A percentile compares a stretch with the other conserved stretches of the same genome.
Evolutionary conservation across 2,797 vertebrate genomes (phyloP).

Genomic region (Austrolebias charrua): DNA sequence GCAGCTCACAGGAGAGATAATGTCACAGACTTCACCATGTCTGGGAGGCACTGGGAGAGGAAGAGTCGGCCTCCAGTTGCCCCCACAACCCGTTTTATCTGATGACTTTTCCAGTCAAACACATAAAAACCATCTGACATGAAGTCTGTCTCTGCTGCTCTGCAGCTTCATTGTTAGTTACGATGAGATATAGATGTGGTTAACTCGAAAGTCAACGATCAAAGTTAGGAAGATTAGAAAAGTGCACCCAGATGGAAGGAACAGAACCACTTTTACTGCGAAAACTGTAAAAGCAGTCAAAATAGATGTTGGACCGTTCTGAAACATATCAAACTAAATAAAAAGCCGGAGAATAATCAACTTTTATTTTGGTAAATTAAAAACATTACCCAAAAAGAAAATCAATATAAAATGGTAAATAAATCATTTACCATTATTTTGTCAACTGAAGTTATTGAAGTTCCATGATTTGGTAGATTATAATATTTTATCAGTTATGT

Average conservation of each 20-base stretch:
- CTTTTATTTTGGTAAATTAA: too few species aligned
- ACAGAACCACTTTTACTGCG: not conserved
- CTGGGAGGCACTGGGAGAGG: conserved; percentile 62
- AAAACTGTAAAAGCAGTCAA: not conserved
- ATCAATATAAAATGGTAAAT: too few species aligned
- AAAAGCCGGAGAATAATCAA: too few species aligned
- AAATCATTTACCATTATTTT: too few species aligned
- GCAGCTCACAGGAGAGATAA: conserved; percentile 79
- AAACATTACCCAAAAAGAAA: too few species aligned
- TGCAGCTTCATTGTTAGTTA: conserved; percentile 48
- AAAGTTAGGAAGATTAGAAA: conserved; percentile 20
- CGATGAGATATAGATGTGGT: conserved; percentile 31
- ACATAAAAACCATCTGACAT: conserved; percentile 46
- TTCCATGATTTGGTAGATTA: too few species aligned
- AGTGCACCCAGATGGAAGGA: not conserved
- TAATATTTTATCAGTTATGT: too few species aligned
- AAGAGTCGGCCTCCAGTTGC: conserved; percentile 53
- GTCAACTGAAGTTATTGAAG: too few species aligned
- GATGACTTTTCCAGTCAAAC: conserved; percentile 77
- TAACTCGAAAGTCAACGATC: conserved; percentile 39
- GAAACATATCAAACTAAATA: not conserved
- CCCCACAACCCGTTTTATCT: conserved; percentile 63
- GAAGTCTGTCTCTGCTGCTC: conserved; percentile 50
- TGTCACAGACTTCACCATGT: conserved; percentile 76
- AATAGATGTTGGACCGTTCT: not conserved